Evolutionary conservation across 2,888 invertebrate species (phyloP).

Genomic region (Ecliptopera silaceata): DNA sequence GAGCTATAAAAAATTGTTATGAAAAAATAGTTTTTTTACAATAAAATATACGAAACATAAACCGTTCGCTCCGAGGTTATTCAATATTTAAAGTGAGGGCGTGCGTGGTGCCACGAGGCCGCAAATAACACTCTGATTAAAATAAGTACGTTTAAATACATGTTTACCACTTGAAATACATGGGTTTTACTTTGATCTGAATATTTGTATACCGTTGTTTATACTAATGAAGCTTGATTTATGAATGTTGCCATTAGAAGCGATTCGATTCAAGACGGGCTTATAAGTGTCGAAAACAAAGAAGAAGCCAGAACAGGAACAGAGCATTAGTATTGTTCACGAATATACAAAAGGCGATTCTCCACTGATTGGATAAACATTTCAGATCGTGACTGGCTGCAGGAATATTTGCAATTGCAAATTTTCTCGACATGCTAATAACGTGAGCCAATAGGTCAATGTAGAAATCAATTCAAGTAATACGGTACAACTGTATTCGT

Average conservation of each 20-base stretch:
- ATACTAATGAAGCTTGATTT: not conserved
- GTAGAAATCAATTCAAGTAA: conserved; percentile 42
- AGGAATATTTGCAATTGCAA: conserved; percentile 52
- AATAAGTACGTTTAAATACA: too few species aligned
- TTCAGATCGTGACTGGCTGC: conserved; percentile 48
- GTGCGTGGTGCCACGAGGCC: conserved; percentile 47
- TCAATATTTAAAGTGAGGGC: conserved; percentile 31
- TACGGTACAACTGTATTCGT: conserved; percentile 25
- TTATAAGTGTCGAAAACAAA: conserved; percentile 30
- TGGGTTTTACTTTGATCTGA: conserved; percentile 14
- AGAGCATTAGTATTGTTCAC: conserved; percentile 15
- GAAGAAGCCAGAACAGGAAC: conserved; percentile 30
- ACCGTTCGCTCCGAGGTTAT: conserved; percentile 14
- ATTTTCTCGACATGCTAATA: conserved; percentile 54
- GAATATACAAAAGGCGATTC: conserved; percentile 44
- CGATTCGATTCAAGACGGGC: not conserved
- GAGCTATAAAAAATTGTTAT: conserved; percentile 3
- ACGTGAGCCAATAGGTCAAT: conserved; percentile 49
- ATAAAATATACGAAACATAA: conserved; percentile 17
- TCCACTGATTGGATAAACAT: conserved; percentile 51
- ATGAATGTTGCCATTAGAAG: not conserved
- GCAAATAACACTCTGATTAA: conserved; percentile 68
- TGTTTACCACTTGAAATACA: conserved; percentile 46
- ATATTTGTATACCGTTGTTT: conserved; percentile 6
- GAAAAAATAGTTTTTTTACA: conserved; percentile 1